Evolutionary conservation across 2,888 invertebrate species (phyloP), one percentile per base, ranked within the genome.

Genomic region (Pristionchus fissidentatus): DNA sequence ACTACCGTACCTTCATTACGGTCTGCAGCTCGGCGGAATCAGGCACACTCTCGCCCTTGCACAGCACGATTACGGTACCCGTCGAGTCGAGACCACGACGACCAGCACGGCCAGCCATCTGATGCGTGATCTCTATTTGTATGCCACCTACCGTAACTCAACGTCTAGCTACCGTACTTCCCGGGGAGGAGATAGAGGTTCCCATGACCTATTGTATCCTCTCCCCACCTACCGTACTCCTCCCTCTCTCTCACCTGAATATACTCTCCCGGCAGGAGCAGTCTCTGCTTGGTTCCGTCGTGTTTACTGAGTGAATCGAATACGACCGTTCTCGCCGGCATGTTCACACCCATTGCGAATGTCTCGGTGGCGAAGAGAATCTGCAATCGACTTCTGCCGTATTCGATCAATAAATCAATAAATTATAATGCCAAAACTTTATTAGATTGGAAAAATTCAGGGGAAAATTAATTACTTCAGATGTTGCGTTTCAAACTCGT

Each of bases 271-370:
- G 98, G 96, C 83, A 95, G 94, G 0, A 99, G 94, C 62, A 95
- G 94, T 15, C 98, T 94, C 52, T 82, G 77, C 88, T 95, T 94
- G 5, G 94, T 93, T 0, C 99, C 99, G 92, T 99, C 99, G 92
- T 95, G 97, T 93, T 99, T 99, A 35, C 94, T 94, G 57, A 96
- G 95, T 8, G 96, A 95, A 93, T 98, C 98, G 93, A 99, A 99
- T 22, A 98, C 95, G 0, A 99, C 99, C 0, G 98, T 98, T 26
- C 97, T 94, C 0, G 99, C 97, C 0, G 99, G 99, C 99, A 99
- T 99, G 93, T 99, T 99, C 2, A 99, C 97, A 0, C 99, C 99
- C 97, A 99, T 98, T 0, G 99, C 98, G 93, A 99, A 99, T 0
- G 99, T 99, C 94, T 99, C 99, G 0, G 99, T 99, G 0, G 99